These are phyloP conservation scores for Acrobeloides nanus DNA, from an alignment of 2,888 invertebrate genomes.

Conservation along the genomic window DNA sequence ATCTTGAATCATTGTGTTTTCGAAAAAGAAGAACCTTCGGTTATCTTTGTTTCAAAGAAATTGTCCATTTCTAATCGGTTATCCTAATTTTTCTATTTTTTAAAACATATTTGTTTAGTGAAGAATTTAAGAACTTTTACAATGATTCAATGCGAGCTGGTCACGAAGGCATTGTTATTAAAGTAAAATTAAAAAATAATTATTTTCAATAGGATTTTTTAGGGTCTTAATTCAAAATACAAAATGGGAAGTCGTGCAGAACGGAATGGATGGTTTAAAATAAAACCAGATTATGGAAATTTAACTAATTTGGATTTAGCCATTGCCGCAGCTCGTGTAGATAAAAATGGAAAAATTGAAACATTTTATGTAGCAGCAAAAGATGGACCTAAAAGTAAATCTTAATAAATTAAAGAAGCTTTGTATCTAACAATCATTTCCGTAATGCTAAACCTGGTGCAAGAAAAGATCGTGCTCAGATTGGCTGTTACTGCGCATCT, in stretches of 20 bases:
- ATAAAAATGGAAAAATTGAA: constrained; percentile 9
- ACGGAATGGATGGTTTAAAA: constrained; percentile 45
- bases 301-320: constrained; percentile 42
- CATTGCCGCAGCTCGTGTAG: constrained; percentile 32
- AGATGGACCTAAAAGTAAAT: constrained; percentile 16
- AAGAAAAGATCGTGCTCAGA: too few relatives aligned
- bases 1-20: constrained; percentile 19
- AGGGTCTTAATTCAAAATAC: constrained; percentile 21
- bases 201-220: constrained; percentile 1
- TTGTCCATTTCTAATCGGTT: too few relatives aligned
- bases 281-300: constrained; percentile 45
- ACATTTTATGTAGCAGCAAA: constrained; percentile 31
- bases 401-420: constrained; percentile 1
- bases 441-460: too few relatives aligned
- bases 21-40: constrained; percentile 8
- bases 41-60: constrained; percentile 16
- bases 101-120: constrained; percentile 20
- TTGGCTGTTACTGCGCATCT: constrained; percentile 3
- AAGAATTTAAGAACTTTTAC: constrained; percentile 39
- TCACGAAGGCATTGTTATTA: constrained; percentile 50
- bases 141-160: constrained; percentile 35
- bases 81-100: too few relatives aligned
- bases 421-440: too few relatives aligned
- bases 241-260: constrained; percentile 24
- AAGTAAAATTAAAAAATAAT: constrained; percentile 18